Base-by-base conservation (phyloP, 2,888 invertebrate species). In the Plusia festucae region DNA sequence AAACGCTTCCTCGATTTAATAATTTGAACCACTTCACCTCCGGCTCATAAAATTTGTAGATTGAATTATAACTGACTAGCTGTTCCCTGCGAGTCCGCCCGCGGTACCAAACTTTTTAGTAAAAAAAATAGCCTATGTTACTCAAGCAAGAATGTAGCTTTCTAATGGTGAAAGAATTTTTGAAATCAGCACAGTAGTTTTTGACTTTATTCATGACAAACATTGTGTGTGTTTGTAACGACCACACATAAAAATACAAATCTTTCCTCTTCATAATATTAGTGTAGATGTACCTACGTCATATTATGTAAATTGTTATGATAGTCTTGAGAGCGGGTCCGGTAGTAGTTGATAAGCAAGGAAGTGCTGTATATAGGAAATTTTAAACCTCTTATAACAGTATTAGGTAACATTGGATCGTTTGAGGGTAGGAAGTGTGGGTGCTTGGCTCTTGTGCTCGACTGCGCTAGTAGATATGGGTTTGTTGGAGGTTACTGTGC, bases 241-340 rank as follows among this genome's bases (percentile, higher is more conserved):
- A n/a, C n/a, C n/a, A n/a, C n/a, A n/a, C n/a, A n/a, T n/a, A n/a
- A n/a, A n/a, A n/a, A n/a, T n/a, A n/a, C n/a, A n/a, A n/a, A n/a
- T n/a, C n/a, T n/a, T n/a, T n/a, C n/a, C n/a, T n/a, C n/a, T n/a
- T n/a, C n/a, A n/a, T n/a, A n/a, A n/a, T n/a, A n/a, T n/a, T n/a
- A n/a, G n/a, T n/a, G n/a, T n/a, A n/a, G n/a, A n/a, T n/a, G n/a
- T n/a, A n/a, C n/a, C n/a, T 24, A 24, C 24, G 24, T 24, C 64
- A 64, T 49, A 40, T 40, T 18, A 73, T 70, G 66, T 57, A 76
- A 76, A 76, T 76, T 74, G 59, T 60, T 70, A 60, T 54, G 59
- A 51, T 56, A 30, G 13, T 15, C 16, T 40, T 51, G 0, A 34
- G 3, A 55, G 60, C 51, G 49, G 57, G 60, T 57, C 30, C 16